Percentiles rank a stretch among this genome's conserved stretches.
phyloP scores from a whole-genome alignment of 2,888 invertebrate genomes.

The Plebejus argus region DNA sequence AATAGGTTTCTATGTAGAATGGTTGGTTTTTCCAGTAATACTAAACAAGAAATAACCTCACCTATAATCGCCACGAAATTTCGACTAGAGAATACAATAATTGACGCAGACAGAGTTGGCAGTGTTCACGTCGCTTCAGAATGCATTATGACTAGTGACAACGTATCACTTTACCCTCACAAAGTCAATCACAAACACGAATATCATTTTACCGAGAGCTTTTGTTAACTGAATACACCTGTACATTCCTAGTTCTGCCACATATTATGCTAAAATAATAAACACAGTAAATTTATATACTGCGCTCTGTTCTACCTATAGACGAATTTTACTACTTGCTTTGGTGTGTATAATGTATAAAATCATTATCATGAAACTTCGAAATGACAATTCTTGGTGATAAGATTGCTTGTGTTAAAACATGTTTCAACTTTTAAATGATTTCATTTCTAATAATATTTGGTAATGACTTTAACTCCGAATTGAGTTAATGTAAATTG shows the following conservation, averaged over 20 bases:
- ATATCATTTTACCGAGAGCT: neutral
- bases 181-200: neutral
- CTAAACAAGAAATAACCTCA: neutral
- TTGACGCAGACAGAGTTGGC: neutral
- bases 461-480: neutral
- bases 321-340: no score
- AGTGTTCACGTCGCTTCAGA: neutral
- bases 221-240: neutral
- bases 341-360: no score
- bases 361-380: neutral
- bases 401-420: neutral
- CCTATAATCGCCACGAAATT: neutral
- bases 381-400: neutral
- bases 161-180: slow-evolving; percentile 16
- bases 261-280: no score
- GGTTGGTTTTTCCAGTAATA: neutral
- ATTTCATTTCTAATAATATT: slow-evolving; percentile 5
- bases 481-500: neutral
- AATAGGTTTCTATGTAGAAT: neutral
- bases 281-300: no score
- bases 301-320: neutral
- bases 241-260: neutral
- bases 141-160: neutral
- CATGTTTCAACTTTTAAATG: neutral
- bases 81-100: neutral